These are phyloP conservation scores for Balearica regulorum DNA, from an alignment of 2,797 vertebrate genomes.

Conservation along the genomic window DNA sequence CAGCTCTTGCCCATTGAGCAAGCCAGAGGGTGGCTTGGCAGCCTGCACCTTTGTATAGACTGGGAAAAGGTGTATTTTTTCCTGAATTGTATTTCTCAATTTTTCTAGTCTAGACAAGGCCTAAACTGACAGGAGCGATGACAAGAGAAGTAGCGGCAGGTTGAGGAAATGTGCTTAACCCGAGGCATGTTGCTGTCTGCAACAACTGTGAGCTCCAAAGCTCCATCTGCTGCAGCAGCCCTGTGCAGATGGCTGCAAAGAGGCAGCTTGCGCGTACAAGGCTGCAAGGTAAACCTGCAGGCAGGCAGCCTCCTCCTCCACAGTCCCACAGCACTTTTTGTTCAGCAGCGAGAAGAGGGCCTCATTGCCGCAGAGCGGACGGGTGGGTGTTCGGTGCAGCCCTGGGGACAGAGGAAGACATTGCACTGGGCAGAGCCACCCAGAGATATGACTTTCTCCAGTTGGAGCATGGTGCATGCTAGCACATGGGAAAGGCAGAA, in stretches of 20 bases:
- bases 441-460: rapidly evolving
- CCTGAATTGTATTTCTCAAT: background rate
- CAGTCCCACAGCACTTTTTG: background rate
- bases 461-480: rapidly evolving
- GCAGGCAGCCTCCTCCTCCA: background rate
- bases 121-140: background rate
- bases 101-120: background rate
- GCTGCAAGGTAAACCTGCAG: background rate
- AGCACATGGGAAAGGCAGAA: background rate
- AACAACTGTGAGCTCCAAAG: rapidly evolving
- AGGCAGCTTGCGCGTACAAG: rapidly evolving
- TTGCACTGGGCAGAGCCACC: background rate
- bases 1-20: background rate
- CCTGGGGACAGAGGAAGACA: background rate
- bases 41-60: background rate
- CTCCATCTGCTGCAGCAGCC: background rate
- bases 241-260: background rate
- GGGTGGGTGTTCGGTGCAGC: rapidly evolving
- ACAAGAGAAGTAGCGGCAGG: background rate
- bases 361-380: background rate
- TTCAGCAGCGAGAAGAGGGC: background rate
- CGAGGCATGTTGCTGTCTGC: rapidly evolving
- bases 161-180: background rate
- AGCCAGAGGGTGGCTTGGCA: background rate
- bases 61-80: background rate